These are phyloP conservation scores for Beroe forskalii DNA, from an alignment of 37 sponge, comb jelly and placozoan genomes.

Conservation along the genomic window DNA sequence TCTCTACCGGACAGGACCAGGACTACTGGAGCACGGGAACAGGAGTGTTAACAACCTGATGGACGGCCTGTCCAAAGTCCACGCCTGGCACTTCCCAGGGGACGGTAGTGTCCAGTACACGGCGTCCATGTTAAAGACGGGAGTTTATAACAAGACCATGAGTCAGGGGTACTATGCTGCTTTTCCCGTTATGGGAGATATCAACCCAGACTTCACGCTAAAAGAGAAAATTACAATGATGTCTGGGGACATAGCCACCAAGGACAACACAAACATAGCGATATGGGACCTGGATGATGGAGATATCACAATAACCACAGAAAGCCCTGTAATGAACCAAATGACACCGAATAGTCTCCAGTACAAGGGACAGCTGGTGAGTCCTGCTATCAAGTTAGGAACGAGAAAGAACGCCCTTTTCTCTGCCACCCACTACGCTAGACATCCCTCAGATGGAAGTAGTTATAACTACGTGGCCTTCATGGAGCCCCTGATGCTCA, in stretches of 20 bases:
- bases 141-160: background rate
- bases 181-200: constrained; percentile 27
- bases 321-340: background rate
- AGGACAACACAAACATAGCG: constrained; percentile 62
- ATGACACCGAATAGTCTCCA: background rate
- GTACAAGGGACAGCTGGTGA: background rate
- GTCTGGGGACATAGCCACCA: background rate
- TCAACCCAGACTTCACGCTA: background rate
- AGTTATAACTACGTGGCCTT: constrained; percentile 21
- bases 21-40: constrained; percentile 16
- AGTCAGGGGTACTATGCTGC: background rate
- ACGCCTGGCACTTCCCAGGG: background rate
- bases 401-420: background rate
- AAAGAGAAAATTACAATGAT: background rate
- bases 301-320: constrained; percentile 4
- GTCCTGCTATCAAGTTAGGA: background rate
- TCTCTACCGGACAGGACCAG: constrained; percentile 11
- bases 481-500: background rate
- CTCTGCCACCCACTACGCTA: constrained; percentile 39
- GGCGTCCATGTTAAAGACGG: background rate
- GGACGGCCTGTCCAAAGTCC: constrained; percentile 43
- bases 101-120: background rate
- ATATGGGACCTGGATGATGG: constrained; percentile 24
- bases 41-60: background rate
- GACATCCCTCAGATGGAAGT: background rate